These are phyloP conservation scores for Procavia capensis DNA, from an alignment of 2,113 vertebrate genomes.

Conservation along the genomic window DNA sequence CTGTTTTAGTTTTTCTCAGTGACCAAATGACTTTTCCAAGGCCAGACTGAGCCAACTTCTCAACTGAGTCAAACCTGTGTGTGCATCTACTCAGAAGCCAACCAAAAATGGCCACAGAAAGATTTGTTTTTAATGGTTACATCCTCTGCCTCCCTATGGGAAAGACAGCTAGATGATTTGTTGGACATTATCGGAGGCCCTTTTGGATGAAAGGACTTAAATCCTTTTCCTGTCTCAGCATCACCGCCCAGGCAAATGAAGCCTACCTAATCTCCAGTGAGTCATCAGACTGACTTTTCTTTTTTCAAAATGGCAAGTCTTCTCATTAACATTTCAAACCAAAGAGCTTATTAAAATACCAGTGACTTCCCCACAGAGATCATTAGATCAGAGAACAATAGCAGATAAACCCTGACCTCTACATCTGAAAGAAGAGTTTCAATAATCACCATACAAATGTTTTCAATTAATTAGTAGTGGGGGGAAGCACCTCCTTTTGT, in stretches of 20 bases:
- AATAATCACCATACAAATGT: constrained; percentile 20
- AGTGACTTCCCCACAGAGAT: background rate
- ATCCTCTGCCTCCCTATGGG: background rate
- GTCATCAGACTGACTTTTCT: background rate
- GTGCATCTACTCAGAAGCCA: background rate
- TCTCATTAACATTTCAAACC: constrained; percentile 49
- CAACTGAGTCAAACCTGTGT: background rate
- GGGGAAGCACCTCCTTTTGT: background rate
- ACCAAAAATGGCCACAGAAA: background rate
- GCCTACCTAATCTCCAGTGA: background rate
- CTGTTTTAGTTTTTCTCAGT: background rate
- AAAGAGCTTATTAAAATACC: constrained; percentile 39
- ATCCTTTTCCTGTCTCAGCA: background rate
- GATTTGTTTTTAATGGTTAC: background rate
- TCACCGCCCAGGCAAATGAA: background rate
- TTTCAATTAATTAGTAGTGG: background rate
- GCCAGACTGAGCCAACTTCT: background rate
- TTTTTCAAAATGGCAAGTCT: constrained; percentile 3
- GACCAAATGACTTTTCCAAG: background rate
- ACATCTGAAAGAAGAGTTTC: constrained; percentile 17
- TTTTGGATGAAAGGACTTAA: background rate
- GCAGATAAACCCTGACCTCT: background rate
- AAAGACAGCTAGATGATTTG: background rate
- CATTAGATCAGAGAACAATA: background rate
- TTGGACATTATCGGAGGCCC: background rate